These are phyloP conservation scores for Dreissena polymorpha DNA, from an alignment of 1,140 invertebrate genomes.

Conservation along the genomic window DNA sequence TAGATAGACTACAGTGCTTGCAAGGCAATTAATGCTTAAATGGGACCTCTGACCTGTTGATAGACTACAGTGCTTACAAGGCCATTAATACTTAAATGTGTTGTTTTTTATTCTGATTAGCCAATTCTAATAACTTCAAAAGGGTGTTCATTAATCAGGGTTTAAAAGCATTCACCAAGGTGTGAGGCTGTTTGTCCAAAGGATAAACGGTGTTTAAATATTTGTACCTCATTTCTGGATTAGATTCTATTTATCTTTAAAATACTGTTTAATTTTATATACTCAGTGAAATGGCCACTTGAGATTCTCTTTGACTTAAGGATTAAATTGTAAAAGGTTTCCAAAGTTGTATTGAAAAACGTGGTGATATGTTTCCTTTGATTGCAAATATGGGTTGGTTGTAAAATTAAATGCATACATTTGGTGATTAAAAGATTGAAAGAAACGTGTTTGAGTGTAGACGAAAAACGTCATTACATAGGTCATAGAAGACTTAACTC, in stretches of 20 bases:
- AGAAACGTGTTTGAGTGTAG: too few species aligned
- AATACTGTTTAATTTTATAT: not conserved
- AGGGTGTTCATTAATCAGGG: conserved; percentile 36
- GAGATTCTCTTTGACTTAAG: not conserved
- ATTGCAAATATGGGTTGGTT: too few species aligned
- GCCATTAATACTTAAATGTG: conserved; percentile 27
- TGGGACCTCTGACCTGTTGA: too few species aligned
- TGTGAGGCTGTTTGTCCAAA: conserved; percentile 27
- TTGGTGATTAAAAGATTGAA: too few species aligned
- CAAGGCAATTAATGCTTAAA: too few species aligned
- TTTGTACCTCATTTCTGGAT: conserved; percentile 32
- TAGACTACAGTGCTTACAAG: too few species aligned
- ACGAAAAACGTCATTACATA: too few species aligned
- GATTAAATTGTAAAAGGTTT: conserved; percentile 34
- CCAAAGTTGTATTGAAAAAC: too few species aligned
- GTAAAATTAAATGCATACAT: too few species aligned
- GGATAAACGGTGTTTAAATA: conserved; percentile 46
- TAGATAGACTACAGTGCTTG: too few species aligned
- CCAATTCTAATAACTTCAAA: conserved; percentile 14
- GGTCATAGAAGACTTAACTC: too few species aligned
- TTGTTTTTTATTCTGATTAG: conserved; percentile 40
- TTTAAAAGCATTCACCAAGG: conserved; percentile 10
- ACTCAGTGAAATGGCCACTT: not conserved
- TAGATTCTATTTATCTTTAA: conserved; percentile 47
- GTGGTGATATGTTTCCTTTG: too few species aligned